Percentiles rank a stretch among this genome's conserved stretches.
phyloP scores from a whole-genome alignment of 2,797 vertebrate species.

The Otolemur crassicaudatus region DNA sequence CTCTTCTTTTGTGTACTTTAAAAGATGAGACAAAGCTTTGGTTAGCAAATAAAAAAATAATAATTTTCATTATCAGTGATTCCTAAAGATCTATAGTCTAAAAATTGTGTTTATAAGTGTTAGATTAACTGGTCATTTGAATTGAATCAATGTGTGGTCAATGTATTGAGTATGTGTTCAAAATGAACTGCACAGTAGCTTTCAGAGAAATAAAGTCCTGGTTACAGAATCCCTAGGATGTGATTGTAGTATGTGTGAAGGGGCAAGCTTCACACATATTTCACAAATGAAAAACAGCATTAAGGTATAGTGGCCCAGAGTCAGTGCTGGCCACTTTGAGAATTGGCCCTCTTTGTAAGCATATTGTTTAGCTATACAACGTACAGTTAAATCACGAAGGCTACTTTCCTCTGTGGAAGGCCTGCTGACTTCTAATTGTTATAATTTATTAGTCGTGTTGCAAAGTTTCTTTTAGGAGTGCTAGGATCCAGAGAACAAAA shows the following conservation, averaged over 20 bases:
- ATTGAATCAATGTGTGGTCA: neutral
- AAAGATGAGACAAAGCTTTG: conserved; percentile 6
- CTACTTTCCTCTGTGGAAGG: neutral
- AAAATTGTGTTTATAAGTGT: neutral
- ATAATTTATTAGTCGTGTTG: neutral
- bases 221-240: neutral
- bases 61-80: neutral
- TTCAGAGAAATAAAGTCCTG: neutral
- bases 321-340: neutral
- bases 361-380: neutral
- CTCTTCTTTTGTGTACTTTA: neutral
- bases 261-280: neutral
- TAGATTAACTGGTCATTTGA: neutral
- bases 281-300: neutral
- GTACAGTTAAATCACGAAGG: neutral
- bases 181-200: neutral
- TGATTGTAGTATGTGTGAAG: neutral
- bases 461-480: neutral
- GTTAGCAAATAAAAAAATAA: neutral
- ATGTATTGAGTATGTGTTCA: neutral
- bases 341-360: neutral
- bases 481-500: neutral
- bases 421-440: neutral
- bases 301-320: neutral
- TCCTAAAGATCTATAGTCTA: neutral